Percentiles rank a stretch among this genome's conserved stretches.
Conservation (phyloP, 1,140 invertebrate species). For the Scaptomyza montana region DNA sequence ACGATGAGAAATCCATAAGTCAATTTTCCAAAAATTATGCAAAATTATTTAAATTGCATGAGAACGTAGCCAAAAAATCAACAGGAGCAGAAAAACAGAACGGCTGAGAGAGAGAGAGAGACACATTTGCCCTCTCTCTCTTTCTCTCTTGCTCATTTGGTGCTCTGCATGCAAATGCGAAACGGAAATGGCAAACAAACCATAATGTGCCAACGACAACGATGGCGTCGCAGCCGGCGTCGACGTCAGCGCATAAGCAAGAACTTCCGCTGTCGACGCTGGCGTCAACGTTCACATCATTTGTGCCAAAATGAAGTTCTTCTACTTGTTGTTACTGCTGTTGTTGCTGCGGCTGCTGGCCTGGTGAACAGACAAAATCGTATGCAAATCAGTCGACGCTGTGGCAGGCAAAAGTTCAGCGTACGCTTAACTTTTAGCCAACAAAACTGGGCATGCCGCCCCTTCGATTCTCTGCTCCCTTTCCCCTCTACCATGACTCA, state of each 20-base stretch:
- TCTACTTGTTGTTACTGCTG: slow-evolving; percentile 9
- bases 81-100: slow-evolving; percentile 50
- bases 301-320: slow-evolving; percentile 66
- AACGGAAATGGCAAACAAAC: slow-evolving; percentile 82
- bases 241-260: slow-evolving; percentile 53
- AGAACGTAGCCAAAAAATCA: slow-evolving; percentile 60
- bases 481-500: not conserved
- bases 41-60: slow-evolving; percentile 83
- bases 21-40: slow-evolving; percentile 83
- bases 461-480: not conserved
- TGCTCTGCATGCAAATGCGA: slow-evolving; percentile 75
- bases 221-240: slow-evolving; percentile 30
- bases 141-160: slow-evolving; percentile 5
- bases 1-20: slow-evolving; percentile 79
- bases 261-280: slow-evolving; percentile 64
- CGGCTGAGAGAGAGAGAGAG: slow-evolving; percentile 13
- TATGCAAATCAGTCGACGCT: slow-evolving; percentile 74
- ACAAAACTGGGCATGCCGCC: slow-evolving; percentile 42
- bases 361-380: slow-evolving; percentile 72
- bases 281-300: slow-evolving; percentile 52
- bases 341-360: slow-evolving; percentile 29
- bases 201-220: slow-evolving; percentile 77
- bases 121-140: not conserved
- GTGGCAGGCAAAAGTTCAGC: slow-evolving; percentile 77
- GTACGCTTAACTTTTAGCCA: slow-evolving; percentile 76